These are phyloP conservation scores for Aethes cnicana DNA, from an alignment of 2,888 invertebrate species.

Conservation along the genomic window DNA sequence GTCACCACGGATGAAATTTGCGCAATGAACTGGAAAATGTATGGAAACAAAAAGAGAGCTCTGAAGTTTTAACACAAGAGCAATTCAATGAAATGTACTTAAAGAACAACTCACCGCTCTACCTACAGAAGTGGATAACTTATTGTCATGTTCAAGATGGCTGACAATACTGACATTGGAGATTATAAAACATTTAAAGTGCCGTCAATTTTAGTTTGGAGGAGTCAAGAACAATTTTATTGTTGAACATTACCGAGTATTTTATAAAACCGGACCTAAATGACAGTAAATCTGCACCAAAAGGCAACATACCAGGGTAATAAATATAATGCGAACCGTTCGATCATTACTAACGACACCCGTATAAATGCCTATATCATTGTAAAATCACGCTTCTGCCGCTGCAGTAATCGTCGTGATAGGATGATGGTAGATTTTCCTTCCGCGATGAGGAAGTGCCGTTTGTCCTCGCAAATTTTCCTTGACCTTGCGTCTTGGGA, in stretches of 20 bases:
- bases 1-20: constrained; percentile 21
- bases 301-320: too few relatives aligned
- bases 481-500: constrained; percentile 8
- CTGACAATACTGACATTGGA: too few relatives aligned
- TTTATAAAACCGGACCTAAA: too few relatives aligned
- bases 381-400: neutral
- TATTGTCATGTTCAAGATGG: too few relatives aligned
- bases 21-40: constrained; percentile 11
- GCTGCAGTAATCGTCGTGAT: constrained; percentile 2
- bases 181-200: too few relatives aligned
- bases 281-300: too few relatives aligned
- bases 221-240: too few relatives aligned
- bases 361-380: neutral
- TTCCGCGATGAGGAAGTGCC: constrained; percentile 4
- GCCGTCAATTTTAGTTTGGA: too few relatives aligned
- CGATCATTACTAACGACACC: neutral
- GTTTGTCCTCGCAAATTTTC: constrained; percentile 23
- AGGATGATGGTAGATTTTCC: constrained; percentile 10
- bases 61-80: neutral
- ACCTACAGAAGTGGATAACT: too few relatives aligned
- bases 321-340: neutral
- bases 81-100: neutral
- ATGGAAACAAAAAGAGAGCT: neutral
- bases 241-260: too few relatives aligned
- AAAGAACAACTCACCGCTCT: too few relatives aligned